Evolutionary conservation across 2,888 invertebrate species (phyloP).

Genomic region (Megamerina dolium): DNA sequence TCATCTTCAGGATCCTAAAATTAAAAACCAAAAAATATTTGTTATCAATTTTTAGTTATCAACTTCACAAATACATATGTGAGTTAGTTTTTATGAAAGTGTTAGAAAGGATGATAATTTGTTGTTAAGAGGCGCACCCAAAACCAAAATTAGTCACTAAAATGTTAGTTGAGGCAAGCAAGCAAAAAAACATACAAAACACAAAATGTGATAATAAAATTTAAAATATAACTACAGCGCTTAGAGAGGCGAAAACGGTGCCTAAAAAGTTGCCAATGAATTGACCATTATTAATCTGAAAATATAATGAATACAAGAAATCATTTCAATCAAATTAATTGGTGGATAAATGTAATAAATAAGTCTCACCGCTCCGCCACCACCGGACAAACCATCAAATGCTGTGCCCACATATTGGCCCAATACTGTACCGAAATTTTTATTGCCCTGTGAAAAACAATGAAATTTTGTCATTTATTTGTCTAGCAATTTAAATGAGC

Average conservation of each 20-base stretch:
- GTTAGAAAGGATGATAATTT: background rate
- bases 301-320: conserved; percentile 10
- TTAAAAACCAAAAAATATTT: too few relatives aligned
- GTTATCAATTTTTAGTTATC: too few relatives aligned
- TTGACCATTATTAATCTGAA: conserved; percentile 45
- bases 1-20: conserved; percentile 48
- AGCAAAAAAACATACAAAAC: background rate
- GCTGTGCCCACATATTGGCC: conserved; percentile 45
- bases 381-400: conserved; percentile 47
- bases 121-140: background rate
- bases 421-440: conserved; percentile 47
- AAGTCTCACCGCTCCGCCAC: conserved; percentile 49
- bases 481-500: too few relatives aligned
- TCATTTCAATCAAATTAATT: background rate
- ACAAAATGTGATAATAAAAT: conserved; percentile 10
- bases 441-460: conserved; percentile 33
- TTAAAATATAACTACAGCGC: conserved; percentile 42
- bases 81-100: background rate
- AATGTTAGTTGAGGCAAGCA: conserved; percentile 15
- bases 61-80: too few relatives aligned
- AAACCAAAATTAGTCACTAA: conserved; percentile 7
- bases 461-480: background rate
- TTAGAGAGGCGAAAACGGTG: conserved; percentile 44
- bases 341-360: background rate
- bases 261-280: conserved; percentile 48